These are phyloP conservation scores for Toxonevra muliebris DNA, from an alignment of 2,888 invertebrate genomes.

Conservation along the genomic window DNA sequence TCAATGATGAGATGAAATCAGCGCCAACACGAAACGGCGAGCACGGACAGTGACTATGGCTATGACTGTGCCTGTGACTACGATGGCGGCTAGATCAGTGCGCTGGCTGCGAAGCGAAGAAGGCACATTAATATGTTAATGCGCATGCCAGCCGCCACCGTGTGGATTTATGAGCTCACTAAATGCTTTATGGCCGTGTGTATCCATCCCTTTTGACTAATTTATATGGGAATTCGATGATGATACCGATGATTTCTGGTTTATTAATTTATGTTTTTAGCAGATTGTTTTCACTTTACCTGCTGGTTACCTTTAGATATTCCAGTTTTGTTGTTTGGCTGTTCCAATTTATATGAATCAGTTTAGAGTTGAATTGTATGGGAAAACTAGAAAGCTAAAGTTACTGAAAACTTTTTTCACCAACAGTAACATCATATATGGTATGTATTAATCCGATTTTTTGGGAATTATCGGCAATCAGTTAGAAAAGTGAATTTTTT, in stretches of 20 bases:
- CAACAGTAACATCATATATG: too few relatives aligned
- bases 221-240: constrained; percentile 55
- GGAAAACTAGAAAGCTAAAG: too few relatives aligned
- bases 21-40: constrained; percentile 12
- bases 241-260: constrained; percentile 30
- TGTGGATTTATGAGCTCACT: constrained; percentile 60
- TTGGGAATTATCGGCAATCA: too few relatives aligned
- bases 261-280: constrained; percentile 29
- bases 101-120: constrained; percentile 34
- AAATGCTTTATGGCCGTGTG: constrained; percentile 63
- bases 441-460: too few relatives aligned
- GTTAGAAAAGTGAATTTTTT: too few relatives aligned
- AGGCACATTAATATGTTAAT: constrained; percentile 60
- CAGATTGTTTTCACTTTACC: not conserved
- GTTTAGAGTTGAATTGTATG: too few relatives aligned
- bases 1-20: constrained; percentile 46
- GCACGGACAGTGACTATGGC: not conserved
- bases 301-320: too few relatives aligned
- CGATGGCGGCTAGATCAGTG: constrained; percentile 51
- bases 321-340: too few relatives aligned
- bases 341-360: too few relatives aligned
- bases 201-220: constrained; percentile 54
- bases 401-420: too few relatives aligned
- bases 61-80: not conserved
- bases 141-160: constrained; percentile 52